These are phyloP conservation scores for Meriones psammophilus DNA, from an alignment of 2,797 vertebrate species.

Conservation along the genomic window DNA sequence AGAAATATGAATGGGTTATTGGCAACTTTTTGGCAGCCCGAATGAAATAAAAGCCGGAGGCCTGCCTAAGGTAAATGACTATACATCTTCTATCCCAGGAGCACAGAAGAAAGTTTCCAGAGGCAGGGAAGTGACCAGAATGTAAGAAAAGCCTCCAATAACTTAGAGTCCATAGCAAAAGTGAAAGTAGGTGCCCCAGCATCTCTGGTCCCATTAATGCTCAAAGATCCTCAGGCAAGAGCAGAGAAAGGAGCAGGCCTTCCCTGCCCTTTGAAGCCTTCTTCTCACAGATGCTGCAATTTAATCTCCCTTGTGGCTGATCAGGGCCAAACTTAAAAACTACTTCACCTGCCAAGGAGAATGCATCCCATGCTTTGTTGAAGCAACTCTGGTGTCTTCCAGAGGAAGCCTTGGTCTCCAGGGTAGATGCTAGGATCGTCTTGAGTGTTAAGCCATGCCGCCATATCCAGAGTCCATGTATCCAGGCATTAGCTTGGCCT, in stretches of 20 bases:
- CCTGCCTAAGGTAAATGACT: slow-evolving; percentile 80
- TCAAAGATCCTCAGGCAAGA: not conserved
- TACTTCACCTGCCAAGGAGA: not conserved
- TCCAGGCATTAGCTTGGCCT: not conserved
- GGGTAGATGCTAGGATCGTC: not conserved
- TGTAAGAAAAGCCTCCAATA: not conserved
- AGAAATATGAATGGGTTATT: slow-evolving; percentile 49
- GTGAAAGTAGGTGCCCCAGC: not conserved
- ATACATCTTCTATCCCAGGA: slow-evolving; percentile 65
- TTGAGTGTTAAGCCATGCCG: fast-evolving
- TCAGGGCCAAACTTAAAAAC: slow-evolving; percentile 35
- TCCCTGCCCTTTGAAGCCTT: not conserved
- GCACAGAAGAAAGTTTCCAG: slow-evolving; percentile 70
- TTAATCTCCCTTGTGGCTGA: not conserved
- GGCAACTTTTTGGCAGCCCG: slow-evolving; percentile 15
- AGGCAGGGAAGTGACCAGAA: slow-evolving; percentile 35
- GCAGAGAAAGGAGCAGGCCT: not conserved
- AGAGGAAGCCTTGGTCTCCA: not conserved
- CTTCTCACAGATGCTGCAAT: not conserved
- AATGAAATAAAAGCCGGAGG: not conserved
- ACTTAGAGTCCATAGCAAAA: not conserved
- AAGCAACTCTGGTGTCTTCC: not conserved
- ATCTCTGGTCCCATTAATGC: not conserved
- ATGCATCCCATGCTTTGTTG: not conserved
- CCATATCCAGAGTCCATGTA: fast-evolving